phyloP scores from a whole-genome alignment of 2,797 vertebrate genomes.

The Tokudaia tokunoshimensis region DNA sequence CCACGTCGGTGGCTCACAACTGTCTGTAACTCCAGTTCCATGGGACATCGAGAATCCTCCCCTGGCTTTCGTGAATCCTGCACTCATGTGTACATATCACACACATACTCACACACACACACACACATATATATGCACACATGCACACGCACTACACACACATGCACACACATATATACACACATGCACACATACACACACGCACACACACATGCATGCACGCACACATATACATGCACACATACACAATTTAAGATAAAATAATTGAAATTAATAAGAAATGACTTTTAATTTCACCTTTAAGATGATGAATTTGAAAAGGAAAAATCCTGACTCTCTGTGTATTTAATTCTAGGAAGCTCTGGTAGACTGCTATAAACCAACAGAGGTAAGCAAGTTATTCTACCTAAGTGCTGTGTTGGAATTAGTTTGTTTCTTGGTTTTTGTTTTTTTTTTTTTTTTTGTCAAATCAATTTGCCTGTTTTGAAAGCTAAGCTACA shows the following conservation, averaged over 20 bases:
- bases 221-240: neutral
- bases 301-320: conserved; percentile 16
- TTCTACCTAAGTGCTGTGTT: conserved; percentile 77
- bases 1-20: neutral
- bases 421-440: neutral
- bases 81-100: neutral
- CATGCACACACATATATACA: neutral
- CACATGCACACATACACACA: neutral
- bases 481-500: conserved; percentile 60
- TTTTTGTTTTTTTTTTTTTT: too few relatives aligned
- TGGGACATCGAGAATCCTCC: neutral
- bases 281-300: conserved; percentile 69
- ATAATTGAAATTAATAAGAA: neutral
- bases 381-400: conserved; percentile 94
- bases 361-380: conserved; percentile 96
- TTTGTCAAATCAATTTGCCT: conserved; percentile 55
- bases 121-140: too few relatives aligned
- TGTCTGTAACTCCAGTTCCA: neutral
- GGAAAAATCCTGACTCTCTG: conserved; percentile 73
- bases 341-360: conserved; percentile 92
- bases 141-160: too few relatives aligned
- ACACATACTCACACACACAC: neutral
- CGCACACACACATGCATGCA: too few relatives aligned
- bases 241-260: neutral
- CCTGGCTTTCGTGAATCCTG: neutral